Evolutionary conservation across 2,113 vertebrate genomes (phyloP).

Genomic region (Antechinus stuartii): DNA sequence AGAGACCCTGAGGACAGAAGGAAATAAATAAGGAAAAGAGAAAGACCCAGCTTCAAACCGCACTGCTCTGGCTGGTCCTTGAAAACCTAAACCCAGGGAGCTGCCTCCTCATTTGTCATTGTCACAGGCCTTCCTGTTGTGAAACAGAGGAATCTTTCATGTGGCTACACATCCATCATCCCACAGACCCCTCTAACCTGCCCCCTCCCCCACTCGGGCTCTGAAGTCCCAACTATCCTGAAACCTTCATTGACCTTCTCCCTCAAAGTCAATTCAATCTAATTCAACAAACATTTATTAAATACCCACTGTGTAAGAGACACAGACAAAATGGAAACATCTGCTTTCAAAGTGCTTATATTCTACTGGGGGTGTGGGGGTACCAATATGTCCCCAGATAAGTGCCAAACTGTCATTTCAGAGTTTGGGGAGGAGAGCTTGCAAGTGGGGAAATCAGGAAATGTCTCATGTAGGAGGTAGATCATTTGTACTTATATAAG

Average conservation of each 20-base stretch:
- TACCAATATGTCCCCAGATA: not conserved
- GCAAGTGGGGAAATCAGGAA: not conserved
- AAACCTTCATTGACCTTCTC: not conserved
- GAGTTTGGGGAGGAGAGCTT: not conserved
- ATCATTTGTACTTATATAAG: not conserved
- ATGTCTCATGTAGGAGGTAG: not conserved
- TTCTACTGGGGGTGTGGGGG: not conserved
- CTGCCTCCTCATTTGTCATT: not conserved
- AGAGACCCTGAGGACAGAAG: not conserved
- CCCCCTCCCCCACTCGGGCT: not conserved
- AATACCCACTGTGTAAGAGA: not conserved
- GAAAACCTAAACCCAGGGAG: not conserved
- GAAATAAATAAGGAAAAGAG: not conserved
- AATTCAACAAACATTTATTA: not conserved
- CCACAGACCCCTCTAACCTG: not conserved
- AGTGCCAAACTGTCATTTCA: not conserved
- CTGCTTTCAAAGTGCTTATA: not conserved
- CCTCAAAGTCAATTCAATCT: not conserved
- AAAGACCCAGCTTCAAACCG: not conserved
- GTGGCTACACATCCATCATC: not conserved
- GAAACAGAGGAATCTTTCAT: not conserved
- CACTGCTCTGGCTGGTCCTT: not conserved
- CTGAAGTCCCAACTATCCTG: not conserved
- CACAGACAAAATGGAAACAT: not conserved
- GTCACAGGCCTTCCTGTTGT: not conserved